Base-by-base conservation (phyloP, 2,888 invertebrate genomes). In the Pteria penguin region DNA sequence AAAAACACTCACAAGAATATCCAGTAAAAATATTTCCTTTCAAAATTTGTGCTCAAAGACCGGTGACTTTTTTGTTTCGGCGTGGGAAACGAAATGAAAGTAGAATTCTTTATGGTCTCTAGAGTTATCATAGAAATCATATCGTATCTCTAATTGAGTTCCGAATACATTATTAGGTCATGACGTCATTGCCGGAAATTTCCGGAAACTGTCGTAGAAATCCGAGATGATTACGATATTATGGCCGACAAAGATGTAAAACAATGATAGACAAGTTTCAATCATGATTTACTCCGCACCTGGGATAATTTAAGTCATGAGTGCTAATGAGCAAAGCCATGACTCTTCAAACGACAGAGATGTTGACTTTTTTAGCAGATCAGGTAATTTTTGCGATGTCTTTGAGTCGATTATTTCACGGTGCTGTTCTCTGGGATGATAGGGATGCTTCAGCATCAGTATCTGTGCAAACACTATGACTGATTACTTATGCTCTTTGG, bases 281-380 rank as follows among this genome's bases (percentile, higher is more conserved):
- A 76, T 79, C 76, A 80, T 65, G 83, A 78, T 80, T 78, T 72
- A 62, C 75, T 72, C 74, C 75, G 74, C 77, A 69, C 78, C 75
- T 81, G 61, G 67, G 72, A 78, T 76, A 65, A 76, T 77, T 80
- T 80, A 75, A 83, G 83, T 72, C 52, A 89, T 89, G 89, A 89
- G 84, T 85, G 85, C 84, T 36, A 83, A 87, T 65, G 89, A 89
- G 66, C 82, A 86, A 78, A 82, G 84, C 65, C 86, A 85, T 74
- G 89, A 89, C 80, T 83, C 84, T 72, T 84, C 86, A 71, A 85
- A 84, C 76, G 89, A 89, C 74, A 84, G 86, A 78, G 89, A 89
- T 81, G 87, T 88, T 83, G 89, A 88, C 70, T 87, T 84, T 77
- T 89, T 84, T 76, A 88, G 85, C 74, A 82, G 88, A 58, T 87